Evolutionary conservation across 92 coral and sea anemone genomes (phyloP), one percentile per base, ranked within the genome.

Genomic region (Anthopleura xanthogrammica): DNA sequence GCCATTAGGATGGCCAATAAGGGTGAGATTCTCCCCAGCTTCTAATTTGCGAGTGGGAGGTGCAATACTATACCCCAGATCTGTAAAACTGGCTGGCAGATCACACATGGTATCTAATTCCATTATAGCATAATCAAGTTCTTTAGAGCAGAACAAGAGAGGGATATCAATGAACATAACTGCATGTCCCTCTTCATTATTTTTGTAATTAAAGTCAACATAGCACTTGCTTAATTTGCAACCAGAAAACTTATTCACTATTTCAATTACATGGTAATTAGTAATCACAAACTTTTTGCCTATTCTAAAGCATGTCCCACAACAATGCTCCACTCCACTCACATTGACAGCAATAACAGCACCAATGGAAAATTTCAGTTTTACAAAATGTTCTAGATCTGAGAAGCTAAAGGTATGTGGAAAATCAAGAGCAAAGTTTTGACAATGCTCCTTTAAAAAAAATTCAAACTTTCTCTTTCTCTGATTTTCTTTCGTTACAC

Each of bases 1-100:
- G 3, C 79, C 79, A n/a, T 42, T 36, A 43, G 79, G 79, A 52
- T 75, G 79, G 52, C 79, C 79, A 75, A 75, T 42, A 20, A 75
- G 55, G 17, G 79, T 19, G 13, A 75, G 55, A 43, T 36, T 3
- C 16, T 75, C 79, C 20, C 60, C 60, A 52, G 36, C 11, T 19
- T 9, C 6, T 42, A 43, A 20, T 2, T 43, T 57, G 23, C 57
- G 55, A n/a, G 5, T 3, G 17, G 79, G 54, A 40, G 79, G 79
- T n/a, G 79, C 29, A 75, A 75, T 75, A 50, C 13, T 43, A 42
- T 7, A 75, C 22, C 79, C 58, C 55, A 43, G 16, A 10, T 43
- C 55, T 19, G 56, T 43, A 17, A 73, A 4, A 12, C 77, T 40
- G 14, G 46, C 46, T 40, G 77, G 77, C 2, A 73, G 42, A 2